Conservation (phyloP, 2,888 invertebrate genomes). For the Heliconius aoede region DNA sequence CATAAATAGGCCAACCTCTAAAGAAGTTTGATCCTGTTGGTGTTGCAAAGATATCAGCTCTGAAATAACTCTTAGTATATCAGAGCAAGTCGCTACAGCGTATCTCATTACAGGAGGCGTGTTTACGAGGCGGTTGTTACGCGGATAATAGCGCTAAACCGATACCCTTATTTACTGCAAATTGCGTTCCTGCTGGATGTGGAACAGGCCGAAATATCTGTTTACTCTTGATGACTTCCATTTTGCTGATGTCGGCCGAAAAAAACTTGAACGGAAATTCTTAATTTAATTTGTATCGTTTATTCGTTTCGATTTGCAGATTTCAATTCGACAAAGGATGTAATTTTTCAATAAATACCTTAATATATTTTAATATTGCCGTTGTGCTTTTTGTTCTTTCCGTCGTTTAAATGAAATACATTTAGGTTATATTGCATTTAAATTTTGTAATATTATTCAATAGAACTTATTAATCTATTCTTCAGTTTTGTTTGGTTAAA, state of each 20-base stretch:
- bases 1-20: neutral
- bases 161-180: conserved; percentile 83
- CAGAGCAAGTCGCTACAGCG: conserved; percentile 34
- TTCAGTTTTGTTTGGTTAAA: neutral
- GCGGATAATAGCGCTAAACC: conserved; percentile 78
- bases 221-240: conserved; percentile 36
- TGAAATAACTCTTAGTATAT: conserved; percentile 30
- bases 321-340: conserved; percentile 1
- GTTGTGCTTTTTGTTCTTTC: neutral
- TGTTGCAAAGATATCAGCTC: conserved; percentile 5
- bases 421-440: too few species aligned
- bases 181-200: conserved; percentile 61
- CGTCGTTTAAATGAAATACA: neutral
- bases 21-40: neutral
- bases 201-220: conserved; percentile 36
- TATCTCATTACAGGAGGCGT: conserved; percentile 44
- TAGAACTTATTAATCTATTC: too few species aligned
- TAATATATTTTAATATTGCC: neutral
- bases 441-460: too few species aligned
- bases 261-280: conserved; percentile 7
- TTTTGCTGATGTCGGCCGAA: conserved; percentile 33
- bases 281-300: conserved; percentile 30
- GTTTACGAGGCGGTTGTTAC: conserved; percentile 41
- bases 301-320: conserved; percentile 13
- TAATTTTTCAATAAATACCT: conserved; percentile 17